These are phyloP conservation scores for Macaca fascicularis DNA, from an alignment of 2,113 vertebrate genomes.

Conservation along the genomic window T2T-MFA8v1.1 NC_088377.1:197724001-197724500, in stretches of 20 bases:
- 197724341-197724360: no score
- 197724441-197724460: not conserved
- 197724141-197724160: rapidly evolving
- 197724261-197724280: no score
- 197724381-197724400: rapidly evolving
- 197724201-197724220: rapidly evolving
- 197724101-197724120: no score
- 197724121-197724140: rapidly evolving
- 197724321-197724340: rapidly evolving
- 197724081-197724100: no score
- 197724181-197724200: rapidly evolving
- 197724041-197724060: no score
- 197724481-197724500: rapidly evolving
- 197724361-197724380: rapidly evolving
- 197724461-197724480: not conserved
- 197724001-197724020: rapidly evolving
- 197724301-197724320: not conserved
- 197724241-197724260: rapidly evolving
- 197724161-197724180: rapidly evolving
- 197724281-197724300: rapidly evolving
- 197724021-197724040: rapidly evolving
- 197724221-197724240: rapidly evolving
- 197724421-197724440: not conserved
- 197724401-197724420: not conserved
- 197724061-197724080: rapidly evolving